Evolutionary conservation across 1,140 invertebrate species (phyloP).

Genomic region (Papilio helenus): DNA sequence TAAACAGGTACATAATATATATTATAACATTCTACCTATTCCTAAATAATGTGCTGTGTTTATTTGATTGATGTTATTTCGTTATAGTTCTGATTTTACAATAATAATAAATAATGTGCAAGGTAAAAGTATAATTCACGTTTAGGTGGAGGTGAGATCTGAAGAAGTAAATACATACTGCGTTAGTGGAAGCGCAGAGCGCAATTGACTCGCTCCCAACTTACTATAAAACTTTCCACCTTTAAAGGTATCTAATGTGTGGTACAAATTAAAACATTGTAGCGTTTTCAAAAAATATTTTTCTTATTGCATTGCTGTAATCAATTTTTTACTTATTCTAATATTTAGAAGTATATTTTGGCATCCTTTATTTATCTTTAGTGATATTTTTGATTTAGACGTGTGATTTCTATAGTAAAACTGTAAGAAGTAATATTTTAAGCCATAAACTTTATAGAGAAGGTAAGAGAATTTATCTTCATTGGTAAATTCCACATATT

Average conservation of each 20-base stretch:
- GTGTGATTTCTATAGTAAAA: no score
- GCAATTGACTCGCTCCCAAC: slow-evolving; percentile 65
- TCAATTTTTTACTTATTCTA: no score
- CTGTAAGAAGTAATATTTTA: no score
- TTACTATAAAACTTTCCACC: slow-evolving; percentile 71
- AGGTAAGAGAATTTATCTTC: not conserved
- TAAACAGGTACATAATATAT: no score
- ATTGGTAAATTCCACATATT: not conserved
- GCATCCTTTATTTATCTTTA: no score
- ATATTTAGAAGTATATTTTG: no score
- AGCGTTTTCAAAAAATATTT: slow-evolving; percentile 24
- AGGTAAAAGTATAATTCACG: not conserved
- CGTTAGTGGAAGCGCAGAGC: slow-evolving; percentile 57
- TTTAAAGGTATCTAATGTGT: slow-evolving; percentile 47
- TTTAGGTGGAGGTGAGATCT: not conserved
- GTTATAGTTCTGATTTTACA: no score
- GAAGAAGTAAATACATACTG: slow-evolving; percentile 44
- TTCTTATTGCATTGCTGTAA: not conserved
- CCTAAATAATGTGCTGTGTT: no score
- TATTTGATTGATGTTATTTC: no score
- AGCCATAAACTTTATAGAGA: no score
- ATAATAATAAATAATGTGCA: not conserved
- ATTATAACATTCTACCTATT: no score
- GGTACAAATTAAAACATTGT: slow-evolving; percentile 41
- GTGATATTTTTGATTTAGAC: no score